Conservation (phyloP, 2,797 vertebrate genomes). For the Sandelia bainsii region DNA sequence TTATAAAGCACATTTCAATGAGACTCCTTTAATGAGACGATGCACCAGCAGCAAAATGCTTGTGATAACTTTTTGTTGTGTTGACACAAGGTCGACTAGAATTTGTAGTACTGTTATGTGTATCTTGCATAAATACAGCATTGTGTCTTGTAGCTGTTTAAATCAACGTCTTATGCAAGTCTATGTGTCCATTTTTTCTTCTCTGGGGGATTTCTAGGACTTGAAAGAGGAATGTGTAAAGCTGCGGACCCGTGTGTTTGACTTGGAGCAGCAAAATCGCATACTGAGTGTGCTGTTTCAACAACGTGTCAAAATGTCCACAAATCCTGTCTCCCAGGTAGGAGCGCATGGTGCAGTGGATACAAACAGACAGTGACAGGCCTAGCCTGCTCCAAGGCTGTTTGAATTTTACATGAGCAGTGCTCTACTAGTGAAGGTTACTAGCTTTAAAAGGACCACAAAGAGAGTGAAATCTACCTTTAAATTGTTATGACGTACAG, state of each 20-base stretch:
- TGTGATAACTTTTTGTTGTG: neutral
- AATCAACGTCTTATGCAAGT: conserved; percentile 19
- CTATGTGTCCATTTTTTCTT: conserved; percentile 6
- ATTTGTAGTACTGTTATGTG: neutral
- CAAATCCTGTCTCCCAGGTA: conserved; percentile 89
- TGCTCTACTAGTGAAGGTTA: conserved; percentile 53
- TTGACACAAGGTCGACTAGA: neutral
- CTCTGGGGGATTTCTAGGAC: conserved; percentile 79
- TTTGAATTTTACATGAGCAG: conserved; percentile 66
- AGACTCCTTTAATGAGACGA: neutral
- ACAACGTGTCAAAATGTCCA: conserved; percentile 88
- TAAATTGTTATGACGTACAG: neutral
- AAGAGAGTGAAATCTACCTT: conserved; percentile 18
- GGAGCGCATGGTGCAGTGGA: conserved; percentile 20
- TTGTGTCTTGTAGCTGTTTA: conserved; percentile 11
- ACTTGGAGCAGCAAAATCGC: conserved; percentile 94
- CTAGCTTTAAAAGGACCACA: conserved; percentile 35
- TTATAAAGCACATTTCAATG: neutral
- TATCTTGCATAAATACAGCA: neutral
- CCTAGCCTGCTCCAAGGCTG: conserved; percentile 35
- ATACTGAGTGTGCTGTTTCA: conserved; percentile 91
- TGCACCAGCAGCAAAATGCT: too few species aligned
- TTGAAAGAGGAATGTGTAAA: conserved; percentile 94
- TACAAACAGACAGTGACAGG: conserved; percentile 52
- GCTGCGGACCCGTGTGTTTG: conserved; percentile 92